Conservation (phyloP, 2,888 invertebrate species). For the Leistus spinibarbis region DNA sequence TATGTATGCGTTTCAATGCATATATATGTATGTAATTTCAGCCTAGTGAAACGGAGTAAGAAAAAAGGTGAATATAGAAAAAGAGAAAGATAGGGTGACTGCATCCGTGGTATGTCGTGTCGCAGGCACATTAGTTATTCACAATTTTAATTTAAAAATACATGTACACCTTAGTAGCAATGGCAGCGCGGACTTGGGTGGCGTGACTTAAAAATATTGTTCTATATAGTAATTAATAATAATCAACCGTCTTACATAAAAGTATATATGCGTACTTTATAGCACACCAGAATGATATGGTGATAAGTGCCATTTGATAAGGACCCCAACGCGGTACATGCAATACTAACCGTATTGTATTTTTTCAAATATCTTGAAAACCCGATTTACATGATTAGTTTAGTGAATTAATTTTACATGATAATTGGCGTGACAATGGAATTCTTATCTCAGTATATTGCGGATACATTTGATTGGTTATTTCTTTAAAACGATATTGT, state of each 20-base stretch:
- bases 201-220: constrained; percentile 36
- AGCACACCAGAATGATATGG: background rate
- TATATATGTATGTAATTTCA: background rate
- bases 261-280: background rate
- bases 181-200: background rate
- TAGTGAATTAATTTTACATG: no score
- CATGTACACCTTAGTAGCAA: background rate
- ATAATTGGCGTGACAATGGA: no score
- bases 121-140: constrained; percentile 28
- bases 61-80: background rate
- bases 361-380: no score
- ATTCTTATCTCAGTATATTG: no score
- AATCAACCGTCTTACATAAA: constrained; percentile 12
- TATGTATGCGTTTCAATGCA: background rate
- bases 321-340: background rate
- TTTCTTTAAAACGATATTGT: no score
- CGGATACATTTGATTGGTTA: no score
- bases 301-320: background rate
- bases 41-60: background rate
- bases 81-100: background rate
- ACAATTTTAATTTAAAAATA: constrained; percentile 36
- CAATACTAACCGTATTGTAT: background rate
- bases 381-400: no score
- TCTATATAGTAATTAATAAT: constrained; percentile 35
- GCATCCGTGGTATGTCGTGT: constrained; percentile 22